Percentiles rank a stretch among this genome's conserved stretches.
Evolutionary conservation across 64 coral and sea anemone species (phyloP).

Genomic region (Catalaphyllia jardinei): DNA sequence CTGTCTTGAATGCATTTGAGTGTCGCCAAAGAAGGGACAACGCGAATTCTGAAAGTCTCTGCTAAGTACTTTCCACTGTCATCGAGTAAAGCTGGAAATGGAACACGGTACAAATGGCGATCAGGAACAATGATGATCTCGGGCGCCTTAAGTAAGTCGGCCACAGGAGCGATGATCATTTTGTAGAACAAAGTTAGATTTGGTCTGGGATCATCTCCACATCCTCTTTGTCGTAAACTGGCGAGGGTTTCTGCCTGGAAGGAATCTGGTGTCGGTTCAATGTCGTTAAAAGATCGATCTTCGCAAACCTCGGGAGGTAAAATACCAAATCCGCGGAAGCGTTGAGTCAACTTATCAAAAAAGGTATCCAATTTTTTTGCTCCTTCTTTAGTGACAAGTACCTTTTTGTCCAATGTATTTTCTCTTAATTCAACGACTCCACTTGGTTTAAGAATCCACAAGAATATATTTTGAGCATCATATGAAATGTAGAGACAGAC

Average conservation of each 20-base stretch:
- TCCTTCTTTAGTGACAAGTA: neutral
- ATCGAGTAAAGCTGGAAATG: neutral
- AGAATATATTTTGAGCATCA: neutral
- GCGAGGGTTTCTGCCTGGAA: neutral
- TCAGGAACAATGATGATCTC: neutral
- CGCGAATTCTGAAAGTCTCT: too few species aligned
- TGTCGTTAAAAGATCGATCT: neutral
- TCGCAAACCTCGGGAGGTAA: neutral
- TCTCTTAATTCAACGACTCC: neutral
- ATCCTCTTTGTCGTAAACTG: too few species aligned
- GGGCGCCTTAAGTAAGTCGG: neutral
- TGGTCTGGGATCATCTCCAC: neutral
- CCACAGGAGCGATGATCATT: conserved; percentile 1
- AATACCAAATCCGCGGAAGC: neutral
- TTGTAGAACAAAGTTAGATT: neutral
- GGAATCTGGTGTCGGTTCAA: neutral
- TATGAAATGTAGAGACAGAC: neutral
- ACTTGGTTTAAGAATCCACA: neutral
- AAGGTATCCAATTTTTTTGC: neutral
- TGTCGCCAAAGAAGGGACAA: too few species aligned
- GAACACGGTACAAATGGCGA: neutral
- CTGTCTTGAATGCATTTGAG: too few species aligned
- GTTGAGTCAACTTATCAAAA: neutral
- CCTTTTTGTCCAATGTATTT: neutral
- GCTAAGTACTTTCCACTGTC: neutral